Percentiles rank a stretch among this genome's conserved stretches.
Conservation (phyloP, 2,113 vertebrate genomes). For the Xiphophorus couchianus region DNA sequence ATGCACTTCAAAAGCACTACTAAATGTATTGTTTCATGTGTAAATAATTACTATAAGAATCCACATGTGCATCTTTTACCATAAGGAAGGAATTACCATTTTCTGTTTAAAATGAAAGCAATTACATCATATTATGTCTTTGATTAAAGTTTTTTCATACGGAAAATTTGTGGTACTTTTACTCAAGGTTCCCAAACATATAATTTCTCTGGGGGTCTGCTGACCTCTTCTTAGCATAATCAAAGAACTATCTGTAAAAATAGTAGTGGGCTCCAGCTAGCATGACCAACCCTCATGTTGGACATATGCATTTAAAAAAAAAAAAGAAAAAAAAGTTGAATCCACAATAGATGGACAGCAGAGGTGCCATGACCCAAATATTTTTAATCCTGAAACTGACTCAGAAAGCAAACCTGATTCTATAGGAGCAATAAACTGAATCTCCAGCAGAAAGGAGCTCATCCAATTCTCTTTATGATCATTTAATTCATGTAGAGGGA, state of each 20-base stretch:
- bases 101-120: too few relatives aligned
- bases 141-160: too few relatives aligned
- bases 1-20: too few relatives aligned
- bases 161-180: too few relatives aligned
- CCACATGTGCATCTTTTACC: background rate
- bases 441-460: slow-evolving; percentile 2
- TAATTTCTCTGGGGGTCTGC: background rate
- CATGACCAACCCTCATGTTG: slow-evolving; percentile 38
- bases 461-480: slow-evolving; percentile 18
- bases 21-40: too few relatives aligned
- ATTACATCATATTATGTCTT: background rate
- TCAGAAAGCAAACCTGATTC: slow-evolving; percentile 39
- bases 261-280: slow-evolving; percentile 36
- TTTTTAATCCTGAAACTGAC: slow-evolving; percentile 35
- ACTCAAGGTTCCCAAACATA: too few relatives aligned
- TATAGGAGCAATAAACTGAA: slow-evolving; percentile 17
- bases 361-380: slow-evolving; percentile 47
- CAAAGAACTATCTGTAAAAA: slow-evolving; percentile 7
- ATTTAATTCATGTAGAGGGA: slow-evolving; percentile 27
- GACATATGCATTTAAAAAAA: background rate
- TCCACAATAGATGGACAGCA: slow-evolving; percentile 73
- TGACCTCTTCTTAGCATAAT: slow-evolving; percentile 27
- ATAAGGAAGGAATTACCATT: too few relatives aligned
- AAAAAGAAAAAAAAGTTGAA: slow-evolving; percentile 12
- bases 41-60: background rate